These are phyloP conservation scores for Eumacrocentrus americanus DNA, from an alignment of 2,888 invertebrate genomes.

Conservation along the genomic window DNA sequence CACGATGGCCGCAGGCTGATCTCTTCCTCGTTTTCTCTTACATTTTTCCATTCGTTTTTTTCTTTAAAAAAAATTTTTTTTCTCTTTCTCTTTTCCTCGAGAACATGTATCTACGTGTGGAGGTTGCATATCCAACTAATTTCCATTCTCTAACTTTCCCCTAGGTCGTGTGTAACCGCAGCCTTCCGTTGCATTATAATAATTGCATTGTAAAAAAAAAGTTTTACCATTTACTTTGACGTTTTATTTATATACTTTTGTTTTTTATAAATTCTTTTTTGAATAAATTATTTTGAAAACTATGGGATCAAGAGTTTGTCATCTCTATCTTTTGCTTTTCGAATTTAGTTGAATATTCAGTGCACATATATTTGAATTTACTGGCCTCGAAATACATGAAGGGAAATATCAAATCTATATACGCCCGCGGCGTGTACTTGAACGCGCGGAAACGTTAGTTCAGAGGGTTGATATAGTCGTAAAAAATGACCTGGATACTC, in stretches of 20 bases:
- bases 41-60: conserved; percentile 6
- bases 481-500: conserved; percentile 3
- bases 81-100: not conserved
- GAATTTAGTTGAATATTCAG: too few relatives aligned
- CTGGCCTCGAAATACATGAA: not conserved
- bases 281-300: too few relatives aligned
- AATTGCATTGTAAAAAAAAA: conserved; percentile 1
- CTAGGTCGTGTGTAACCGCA: not conserved
- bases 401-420: not conserved
- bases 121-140: not conserved
- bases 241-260: too few relatives aligned
- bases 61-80: conserved; percentile 1
- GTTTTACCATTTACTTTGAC: too few relatives aligned
- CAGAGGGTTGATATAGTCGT: not conserved
- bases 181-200: not conserved
- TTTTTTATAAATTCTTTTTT: too few relatives aligned
- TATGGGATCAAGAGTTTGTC: too few relatives aligned
- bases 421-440: too few relatives aligned
- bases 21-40: not conserved
- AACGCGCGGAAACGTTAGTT: not conserved
- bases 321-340: too few relatives aligned
- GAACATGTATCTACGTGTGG: not conserved
- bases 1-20: conserved; percentile 5
- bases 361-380: not conserved
- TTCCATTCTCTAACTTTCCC: conserved; percentile 6